A percentile compares a stretch with the other conserved stretches of the same genome.
phyloP scores from a whole-genome alignment of 2,113 vertebrate species.

The Anguilla japonica region DNA sequence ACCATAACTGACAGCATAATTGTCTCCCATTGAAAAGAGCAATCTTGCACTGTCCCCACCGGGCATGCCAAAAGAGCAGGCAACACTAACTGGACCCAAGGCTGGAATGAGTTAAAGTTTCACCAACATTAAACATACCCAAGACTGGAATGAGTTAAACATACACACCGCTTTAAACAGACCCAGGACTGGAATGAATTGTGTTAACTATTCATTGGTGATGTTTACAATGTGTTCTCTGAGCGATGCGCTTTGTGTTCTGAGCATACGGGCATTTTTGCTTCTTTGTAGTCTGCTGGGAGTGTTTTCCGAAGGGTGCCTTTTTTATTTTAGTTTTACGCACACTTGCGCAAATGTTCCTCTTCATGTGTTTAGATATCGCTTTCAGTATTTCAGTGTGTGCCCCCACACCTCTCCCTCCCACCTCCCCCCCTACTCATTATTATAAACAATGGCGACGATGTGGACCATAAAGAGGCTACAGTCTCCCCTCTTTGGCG shows the following conservation, averaged over 20 bases:
- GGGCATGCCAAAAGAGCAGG: neutral
- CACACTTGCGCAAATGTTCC: neutral
- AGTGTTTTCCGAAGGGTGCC: neutral
- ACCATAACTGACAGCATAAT: slow-evolving; percentile 46
- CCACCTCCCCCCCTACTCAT: neutral
- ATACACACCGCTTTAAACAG: neutral
- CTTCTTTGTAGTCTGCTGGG: neutral
- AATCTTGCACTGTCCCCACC: slow-evolving; percentile 24
- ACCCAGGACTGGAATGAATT: no score
- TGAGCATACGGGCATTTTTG: no score
- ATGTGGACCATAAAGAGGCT: neutral
- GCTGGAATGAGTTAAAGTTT: neutral
- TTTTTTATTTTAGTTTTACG: neutral
- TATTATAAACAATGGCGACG: neutral
- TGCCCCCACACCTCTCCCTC: neutral
- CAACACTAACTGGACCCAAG: no score
- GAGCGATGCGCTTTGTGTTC: no score
- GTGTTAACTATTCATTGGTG: no score
- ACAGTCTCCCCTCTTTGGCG: neutral
- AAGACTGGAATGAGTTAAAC: neutral
- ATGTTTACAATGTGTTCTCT: no score
- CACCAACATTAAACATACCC: neutral
- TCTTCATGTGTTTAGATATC: neutral
- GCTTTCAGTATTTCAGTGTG: neutral
- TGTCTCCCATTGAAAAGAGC: slow-evolving; percentile 35